Percentiles rank a stretch among this genome's conserved stretches.
Evolutionary conservation across 1,140 invertebrate genomes (phyloP).

Genomic region (Plutomurus gul): DNA sequence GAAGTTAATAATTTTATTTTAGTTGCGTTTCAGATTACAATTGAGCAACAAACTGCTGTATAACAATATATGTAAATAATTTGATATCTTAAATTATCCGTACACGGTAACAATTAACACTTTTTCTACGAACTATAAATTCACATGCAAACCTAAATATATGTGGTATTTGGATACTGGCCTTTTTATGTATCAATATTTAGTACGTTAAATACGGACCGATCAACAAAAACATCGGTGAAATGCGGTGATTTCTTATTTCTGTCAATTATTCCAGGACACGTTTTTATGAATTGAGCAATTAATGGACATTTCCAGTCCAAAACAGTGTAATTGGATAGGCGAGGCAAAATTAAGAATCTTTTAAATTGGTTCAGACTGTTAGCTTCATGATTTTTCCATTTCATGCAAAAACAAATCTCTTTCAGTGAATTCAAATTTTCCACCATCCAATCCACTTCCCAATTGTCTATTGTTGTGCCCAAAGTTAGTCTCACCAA

Average conservation of each 20-base stretch:
- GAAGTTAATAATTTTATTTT: too few relatives aligned
- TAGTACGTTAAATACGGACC: not conserved
- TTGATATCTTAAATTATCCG: too few relatives aligned
- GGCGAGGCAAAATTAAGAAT: not conserved
- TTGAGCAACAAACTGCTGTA: too few relatives aligned
- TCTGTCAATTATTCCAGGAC: not conserved
- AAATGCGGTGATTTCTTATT: not conserved
- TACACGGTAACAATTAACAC: too few relatives aligned
- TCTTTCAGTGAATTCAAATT: not conserved
- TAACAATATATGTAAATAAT: too few relatives aligned
- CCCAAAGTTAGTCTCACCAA: not conserved
- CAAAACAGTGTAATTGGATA: not conserved
- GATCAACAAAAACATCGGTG: not conserved
- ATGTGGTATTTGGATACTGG: too few relatives aligned
- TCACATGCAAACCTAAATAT: too few relatives aligned
- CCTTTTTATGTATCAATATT: too few relatives aligned
- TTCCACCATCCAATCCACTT: not conserved
- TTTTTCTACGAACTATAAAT: too few relatives aligned
- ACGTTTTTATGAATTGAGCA: not conserved
- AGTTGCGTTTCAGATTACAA: too few relatives aligned
- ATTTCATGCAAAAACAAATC: slow-evolving; percentile 2
- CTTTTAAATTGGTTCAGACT: not conserved
- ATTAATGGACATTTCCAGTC: not conserved
- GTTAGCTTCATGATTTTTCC: not conserved
- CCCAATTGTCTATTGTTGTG: not conserved